phyloP scores from a whole-genome alignment of 2,113 vertebrate genomes.

The Stercorarius parasiticus region DNA sequence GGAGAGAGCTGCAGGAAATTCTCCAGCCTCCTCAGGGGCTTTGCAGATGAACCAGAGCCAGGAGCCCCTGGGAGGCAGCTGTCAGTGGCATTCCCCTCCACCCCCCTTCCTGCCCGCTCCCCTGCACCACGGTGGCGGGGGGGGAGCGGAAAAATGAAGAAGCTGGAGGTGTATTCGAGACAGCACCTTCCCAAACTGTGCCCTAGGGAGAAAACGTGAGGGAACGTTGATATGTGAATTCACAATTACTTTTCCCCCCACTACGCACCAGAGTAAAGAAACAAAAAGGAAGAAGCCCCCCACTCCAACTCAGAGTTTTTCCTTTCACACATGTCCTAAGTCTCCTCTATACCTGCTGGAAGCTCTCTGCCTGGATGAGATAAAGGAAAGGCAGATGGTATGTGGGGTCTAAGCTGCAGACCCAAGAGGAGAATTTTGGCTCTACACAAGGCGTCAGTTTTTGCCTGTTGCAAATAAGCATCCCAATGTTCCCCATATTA shows the following conservation, averaged over 20 bases:
- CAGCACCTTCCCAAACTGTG: background rate
- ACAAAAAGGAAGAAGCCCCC: background rate
- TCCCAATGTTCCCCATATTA: background rate
- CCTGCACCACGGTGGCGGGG: background rate
- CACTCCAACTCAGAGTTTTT: background rate
- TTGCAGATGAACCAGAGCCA: conserved; percentile 41
- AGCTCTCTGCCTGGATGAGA: background rate
- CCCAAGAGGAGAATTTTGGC: background rate
- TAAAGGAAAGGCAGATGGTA: background rate
- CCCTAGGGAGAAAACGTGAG: background rate
- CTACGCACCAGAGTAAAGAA: background rate
- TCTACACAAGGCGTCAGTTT: background rate
- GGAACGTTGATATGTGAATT: background rate
- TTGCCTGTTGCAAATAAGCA: background rate
- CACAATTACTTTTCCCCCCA: background rate
- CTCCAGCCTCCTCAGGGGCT: conserved; percentile 45
- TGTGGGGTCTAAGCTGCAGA: background rate
- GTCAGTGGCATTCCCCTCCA: conserved; percentile 48
- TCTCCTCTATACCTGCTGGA: background rate
- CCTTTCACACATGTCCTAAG: background rate
- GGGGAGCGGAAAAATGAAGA: background rate
- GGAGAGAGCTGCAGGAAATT: conserved; percentile 43
- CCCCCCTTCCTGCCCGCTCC: conserved; percentile 1
- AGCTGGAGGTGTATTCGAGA: background rate
- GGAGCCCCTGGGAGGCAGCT: conserved; percentile 38